These are phyloP conservation scores for Drosophila trapezifrons DNA, from an alignment of 1,140 invertebrate species.

Conservation along the genomic window DNA sequence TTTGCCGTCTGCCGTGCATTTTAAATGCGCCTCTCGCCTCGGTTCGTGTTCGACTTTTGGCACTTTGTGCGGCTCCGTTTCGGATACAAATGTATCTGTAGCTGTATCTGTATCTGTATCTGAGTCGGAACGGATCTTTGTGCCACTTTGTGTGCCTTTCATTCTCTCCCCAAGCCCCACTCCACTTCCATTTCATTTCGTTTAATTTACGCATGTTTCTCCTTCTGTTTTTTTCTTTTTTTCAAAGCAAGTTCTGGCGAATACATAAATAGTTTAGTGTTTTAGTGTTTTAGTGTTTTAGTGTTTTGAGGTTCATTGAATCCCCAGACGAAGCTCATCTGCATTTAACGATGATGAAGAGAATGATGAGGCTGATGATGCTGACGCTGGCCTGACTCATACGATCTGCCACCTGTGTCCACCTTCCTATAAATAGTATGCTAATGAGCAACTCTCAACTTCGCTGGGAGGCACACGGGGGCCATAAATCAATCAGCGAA, in stretches of 20 bases:
- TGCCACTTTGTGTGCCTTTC: slow-evolving; percentile 44
- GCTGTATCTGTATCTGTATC: background rate
- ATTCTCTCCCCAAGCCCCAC: slow-evolving; percentile 20
- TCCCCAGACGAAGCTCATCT: slow-evolving; percentile 8
- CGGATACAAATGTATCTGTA: slow-evolving; percentile 44
- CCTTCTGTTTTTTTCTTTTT: slow-evolving; percentile 2
- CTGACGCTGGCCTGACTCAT: slow-evolving; percentile 10
- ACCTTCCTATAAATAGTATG: slow-evolving; percentile 34
- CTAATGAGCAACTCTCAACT: slow-evolving; percentile 23
- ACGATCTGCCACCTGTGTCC: background rate
- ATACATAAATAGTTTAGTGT: slow-evolving; percentile 31
- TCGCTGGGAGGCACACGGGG: background rate
- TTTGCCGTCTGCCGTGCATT: slow-evolving; percentile 60
- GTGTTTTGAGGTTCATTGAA: slow-evolving; percentile 18
- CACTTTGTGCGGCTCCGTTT: slow-evolving; percentile 16
- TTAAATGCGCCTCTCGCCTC: slow-evolving; percentile 47
- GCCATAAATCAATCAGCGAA: slow-evolving; percentile 45
- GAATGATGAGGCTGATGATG: slow-evolving; percentile 13
- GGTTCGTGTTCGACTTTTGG: slow-evolving; percentile 18
- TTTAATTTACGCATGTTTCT: slow-evolving; percentile 29
- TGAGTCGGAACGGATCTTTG: slow-evolving; percentile 59
- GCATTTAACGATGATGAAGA: slow-evolving; percentile 22
- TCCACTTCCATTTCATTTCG: slow-evolving; percentile 41
- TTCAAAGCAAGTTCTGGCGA: slow-evolving; percentile 2
- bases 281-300: background rate